phyloP scores from a whole-genome alignment of 1,140 invertebrate genomes.

The Proctacanthus coquilletti region DNA sequence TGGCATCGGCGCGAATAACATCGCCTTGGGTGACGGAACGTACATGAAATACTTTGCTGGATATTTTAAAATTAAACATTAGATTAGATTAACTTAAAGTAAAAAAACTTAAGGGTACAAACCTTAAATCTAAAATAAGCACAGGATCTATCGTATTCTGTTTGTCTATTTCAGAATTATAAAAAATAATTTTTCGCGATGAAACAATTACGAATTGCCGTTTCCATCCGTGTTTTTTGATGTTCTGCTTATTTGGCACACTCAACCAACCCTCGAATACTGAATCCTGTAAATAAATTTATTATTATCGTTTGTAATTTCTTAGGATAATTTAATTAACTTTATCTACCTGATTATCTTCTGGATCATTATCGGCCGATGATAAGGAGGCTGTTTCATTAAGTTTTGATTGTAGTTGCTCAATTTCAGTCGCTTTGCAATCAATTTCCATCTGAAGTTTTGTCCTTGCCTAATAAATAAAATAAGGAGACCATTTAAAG shows the following conservation, averaged over 20 bases:
- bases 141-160: slow-evolving; percentile 81
- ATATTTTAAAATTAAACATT: slow-evolving; percentile 1
- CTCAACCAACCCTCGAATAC: slow-evolving; percentile 91
- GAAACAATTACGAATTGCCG: slow-evolving; percentile 95
- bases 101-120: slow-evolving; percentile 4
- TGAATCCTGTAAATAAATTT: slow-evolving; percentile 34
- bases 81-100: background rate
- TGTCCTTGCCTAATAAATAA: slow-evolving; percentile 37
- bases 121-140: slow-evolving; percentile 90
- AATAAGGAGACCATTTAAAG: slow-evolving; percentile 4
- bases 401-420: slow-evolving; percentile 74
- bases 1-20: slow-evolving; percentile 93
- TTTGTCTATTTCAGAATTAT: slow-evolving; percentile 88
- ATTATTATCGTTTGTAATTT: background rate
- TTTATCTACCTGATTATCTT: slow-evolving; percentile 39
- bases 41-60: slow-evolving; percentile 96
- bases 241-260: slow-evolving; percentile 90
- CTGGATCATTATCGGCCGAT: slow-evolving; percentile 74
- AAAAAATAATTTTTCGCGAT: slow-evolving; percentile 94
- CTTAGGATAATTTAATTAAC: background rate
- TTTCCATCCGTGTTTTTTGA: slow-evolving; percentile 88
- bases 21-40: slow-evolving; percentile 95
- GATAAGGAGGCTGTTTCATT: slow-evolving; percentile 82
- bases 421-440: slow-evolving; percentile 91
- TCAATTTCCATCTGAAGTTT: slow-evolving; percentile 87